Conservation (phyloP, 1,140 invertebrate species). For the Thrips palmi region DNA sequence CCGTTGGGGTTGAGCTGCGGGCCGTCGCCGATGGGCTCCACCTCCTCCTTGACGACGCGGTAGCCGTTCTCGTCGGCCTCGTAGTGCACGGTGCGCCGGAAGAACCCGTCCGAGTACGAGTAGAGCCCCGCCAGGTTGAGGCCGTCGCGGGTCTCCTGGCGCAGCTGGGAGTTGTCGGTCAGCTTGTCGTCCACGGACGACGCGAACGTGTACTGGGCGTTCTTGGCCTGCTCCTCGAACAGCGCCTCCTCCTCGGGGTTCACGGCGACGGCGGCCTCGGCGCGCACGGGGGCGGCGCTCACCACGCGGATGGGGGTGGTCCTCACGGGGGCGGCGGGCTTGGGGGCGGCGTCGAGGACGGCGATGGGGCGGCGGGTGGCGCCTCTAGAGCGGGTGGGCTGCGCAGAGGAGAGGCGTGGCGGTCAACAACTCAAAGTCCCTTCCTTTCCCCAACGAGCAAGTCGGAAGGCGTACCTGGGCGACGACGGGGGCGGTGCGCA, state of each 20-base stretch:
- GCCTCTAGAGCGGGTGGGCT: no score
- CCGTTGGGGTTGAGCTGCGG: constrained; percentile 26
- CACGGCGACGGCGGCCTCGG: no score
- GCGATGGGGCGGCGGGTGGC: no score
- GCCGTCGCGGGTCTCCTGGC: constrained; percentile 30
- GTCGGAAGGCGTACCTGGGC: no score
- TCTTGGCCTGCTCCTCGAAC: constrained; percentile 17
- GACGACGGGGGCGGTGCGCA: no score
- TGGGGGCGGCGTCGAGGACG: no score
- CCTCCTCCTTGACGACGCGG: constrained; percentile 27
- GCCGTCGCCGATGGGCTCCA: constrained; percentile 26
- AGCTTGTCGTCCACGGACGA: constrained; percentile 29
- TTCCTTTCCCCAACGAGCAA: no score
- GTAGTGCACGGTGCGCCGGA: constrained; percentile 30
- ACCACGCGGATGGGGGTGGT: no score
- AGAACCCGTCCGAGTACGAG: constrained; percentile 34
- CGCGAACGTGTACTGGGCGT: constrained; percentile 27
- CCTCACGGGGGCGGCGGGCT: no score
- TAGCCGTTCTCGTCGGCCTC: constrained; percentile 37
- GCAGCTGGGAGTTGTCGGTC: constrained; percentile 25
- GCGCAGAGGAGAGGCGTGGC: no score
- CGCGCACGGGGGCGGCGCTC: no score
- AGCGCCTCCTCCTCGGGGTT: constrained; percentile 8
- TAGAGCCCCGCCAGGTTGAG: constrained; percentile 30
- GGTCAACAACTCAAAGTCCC: no score